Evolutionary conservation across 2,113 vertebrate species (phyloP).

Genomic region (Rhagologus leucostigma): DNA sequence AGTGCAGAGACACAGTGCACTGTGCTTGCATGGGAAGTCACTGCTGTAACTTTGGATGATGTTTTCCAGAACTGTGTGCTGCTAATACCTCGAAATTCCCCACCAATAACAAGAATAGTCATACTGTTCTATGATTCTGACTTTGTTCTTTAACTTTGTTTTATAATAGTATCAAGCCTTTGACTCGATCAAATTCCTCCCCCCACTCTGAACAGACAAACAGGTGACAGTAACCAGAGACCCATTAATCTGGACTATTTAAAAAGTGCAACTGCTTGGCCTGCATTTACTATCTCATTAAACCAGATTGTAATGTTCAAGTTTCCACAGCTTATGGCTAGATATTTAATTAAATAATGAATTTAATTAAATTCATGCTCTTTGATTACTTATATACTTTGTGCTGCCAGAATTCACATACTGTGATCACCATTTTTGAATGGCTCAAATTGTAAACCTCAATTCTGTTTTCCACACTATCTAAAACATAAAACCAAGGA

Average conservation of each 20-base stretch:
- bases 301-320: background rate
- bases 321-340: background rate
- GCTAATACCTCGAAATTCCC: background rate
- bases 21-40: background rate
- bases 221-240: background rate
- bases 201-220: background rate
- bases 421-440: background rate
- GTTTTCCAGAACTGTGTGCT: background rate
- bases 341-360: background rate
- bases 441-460: background rate
- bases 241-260: background rate
- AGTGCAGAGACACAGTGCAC: background rate
- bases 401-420: background rate
- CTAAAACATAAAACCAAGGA: background rate
- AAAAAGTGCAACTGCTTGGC: background rate
- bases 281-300: background rate
- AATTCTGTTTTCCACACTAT: background rate
- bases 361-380: background rate
- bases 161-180: background rate
- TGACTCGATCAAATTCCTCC: background rate
- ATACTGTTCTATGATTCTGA: background rate
- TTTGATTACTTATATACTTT: background rate
- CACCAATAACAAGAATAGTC: background rate
- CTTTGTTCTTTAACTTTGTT: background rate
- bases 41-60: background rate